Evolutionary conservation across 2,888 invertebrate species (phyloP), one percentile per base, ranked within the genome.

Genomic region (Cataglyphis albicans): DNA sequence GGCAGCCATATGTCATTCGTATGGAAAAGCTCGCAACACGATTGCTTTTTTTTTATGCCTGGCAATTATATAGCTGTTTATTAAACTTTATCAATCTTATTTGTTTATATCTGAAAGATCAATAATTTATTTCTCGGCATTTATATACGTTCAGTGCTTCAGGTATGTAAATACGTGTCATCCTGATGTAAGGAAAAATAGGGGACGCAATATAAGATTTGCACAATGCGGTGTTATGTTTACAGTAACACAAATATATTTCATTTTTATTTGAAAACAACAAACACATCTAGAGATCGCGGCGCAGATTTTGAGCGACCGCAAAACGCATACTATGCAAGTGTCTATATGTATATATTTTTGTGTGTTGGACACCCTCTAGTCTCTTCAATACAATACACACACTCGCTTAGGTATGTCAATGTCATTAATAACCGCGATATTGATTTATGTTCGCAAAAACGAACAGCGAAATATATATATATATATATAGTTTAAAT

Each of bases 181-280:
- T 1, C n/a, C 52, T 32, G 32, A n/a, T 52, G 21, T 25, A 48
- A 6, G 10, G 44, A 64, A 35, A 44, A 15, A 15, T 15, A 75
- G 32, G 63, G n/a, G 18, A 52, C 48, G 25, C 9, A 76, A 65
- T 55, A n/a, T n/a, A 48, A 48, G 6, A 75, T 29, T 41, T 68
- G 29, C 5, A 55, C 76, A 9, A 41, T 1, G 18, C 35, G 38
- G 3, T 3, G 7, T 68, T 76, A 75, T 5, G 63, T 84, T 86
- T 88, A 87, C 84, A 85, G 85, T 88, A 88, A 88, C 88, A 87
- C 87, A 88, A 88, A 87, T 88, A 88, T 88, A 88, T 88, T 88
- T 88, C 84, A 83, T 83, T 84, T 87, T 87, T 86, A 88, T 86
- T 88, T 65, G 29, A 88, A 88, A 88, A 88, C 88, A 88, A 88